Evolutionary conservation across 2,113 vertebrate species (phyloP), one percentile per base, ranked within the genome.

Genomic region (Dasyornis broadbenti): DNA sequence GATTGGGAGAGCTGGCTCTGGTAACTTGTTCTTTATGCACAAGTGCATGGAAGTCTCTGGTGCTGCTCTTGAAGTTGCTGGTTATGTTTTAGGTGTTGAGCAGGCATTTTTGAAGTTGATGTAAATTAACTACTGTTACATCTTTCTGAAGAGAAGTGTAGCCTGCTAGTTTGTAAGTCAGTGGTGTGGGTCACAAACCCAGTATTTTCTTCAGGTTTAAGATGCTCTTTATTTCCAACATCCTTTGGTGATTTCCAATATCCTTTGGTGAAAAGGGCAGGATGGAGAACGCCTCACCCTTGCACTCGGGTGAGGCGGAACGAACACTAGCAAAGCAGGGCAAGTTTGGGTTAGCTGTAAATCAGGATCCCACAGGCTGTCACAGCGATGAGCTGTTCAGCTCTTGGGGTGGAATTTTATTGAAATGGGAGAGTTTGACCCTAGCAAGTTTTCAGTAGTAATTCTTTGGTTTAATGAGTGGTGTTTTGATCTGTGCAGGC

Each of bases 371-470:
- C 24, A 6, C 15, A 50, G 63, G 42, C 30, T 82, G 54, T 54
- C 0, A 0, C 23, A 80, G 31, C 0, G 0, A 56, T 39, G 30
- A 37, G 31, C 57, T 76, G 42, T 57, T 89, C 64, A 23, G 33
- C 52, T 65, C 56, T 61, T 42, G 45, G 59, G 24, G 8, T 77
- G 60, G 56, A 72, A 85, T 91, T 89, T 75, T 69, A n/a, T 35
- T 65, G 70, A 72, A 76, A 53, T 10, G 37, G 30, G 49, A 50
- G 68, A 81, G 47, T 82, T 92, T 94, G 81, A 75, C 61, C 81
- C 50, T 16, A 69, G 42, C 52, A 37, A 88, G 47, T 63, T 83
- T 42, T 89, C 81, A 65, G 65, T 22, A 82, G 53, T 49, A 82
- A 53, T 63, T 76, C 61, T 76, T 75, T 8, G 28, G 39, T 61